Evolutionary conservation across 2,113 vertebrate genomes (phyloP).

Genomic region (Fregata magnificens): DNA sequence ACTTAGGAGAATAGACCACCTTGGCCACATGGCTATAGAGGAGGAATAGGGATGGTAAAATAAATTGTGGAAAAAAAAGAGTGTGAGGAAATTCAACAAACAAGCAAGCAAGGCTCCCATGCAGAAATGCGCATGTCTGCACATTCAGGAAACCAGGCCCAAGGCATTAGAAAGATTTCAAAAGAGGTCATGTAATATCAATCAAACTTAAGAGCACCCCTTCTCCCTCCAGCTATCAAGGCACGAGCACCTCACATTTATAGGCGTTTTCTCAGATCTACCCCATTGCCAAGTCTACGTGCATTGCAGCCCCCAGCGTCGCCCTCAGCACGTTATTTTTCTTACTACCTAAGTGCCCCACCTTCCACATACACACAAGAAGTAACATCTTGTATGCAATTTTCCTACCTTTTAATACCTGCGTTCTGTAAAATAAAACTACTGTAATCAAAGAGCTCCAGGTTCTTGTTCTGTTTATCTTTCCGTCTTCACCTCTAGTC

Average conservation of each 20-base stretch:
- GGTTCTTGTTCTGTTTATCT: background rate
- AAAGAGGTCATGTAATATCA: background rate
- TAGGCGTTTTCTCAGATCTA: background rate
- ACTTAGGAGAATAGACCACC: background rate
- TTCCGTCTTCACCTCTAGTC: background rate
- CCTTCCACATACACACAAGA: background rate
- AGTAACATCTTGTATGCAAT: background rate
- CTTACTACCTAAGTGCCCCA: background rate
- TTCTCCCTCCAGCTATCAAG: background rate
- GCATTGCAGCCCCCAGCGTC: rapidly evolving
- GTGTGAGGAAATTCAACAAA: background rate
- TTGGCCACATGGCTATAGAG: background rate
- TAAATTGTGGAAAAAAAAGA: background rate
- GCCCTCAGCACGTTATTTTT: background rate
- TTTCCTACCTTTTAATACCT: background rate
- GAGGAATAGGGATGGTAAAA: background rate
- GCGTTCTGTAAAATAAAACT: background rate
- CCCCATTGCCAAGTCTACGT: background rate
- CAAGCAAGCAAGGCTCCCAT: background rate
- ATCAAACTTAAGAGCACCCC: background rate
- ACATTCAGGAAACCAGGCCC: background rate
- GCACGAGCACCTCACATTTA: background rate
- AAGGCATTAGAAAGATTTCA: background rate
- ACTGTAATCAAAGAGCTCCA: background rate
- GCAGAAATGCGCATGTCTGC: background rate